Conservation (phyloP, 2,113 vertebrate genomes). For the Hippolais icterina region DNA sequence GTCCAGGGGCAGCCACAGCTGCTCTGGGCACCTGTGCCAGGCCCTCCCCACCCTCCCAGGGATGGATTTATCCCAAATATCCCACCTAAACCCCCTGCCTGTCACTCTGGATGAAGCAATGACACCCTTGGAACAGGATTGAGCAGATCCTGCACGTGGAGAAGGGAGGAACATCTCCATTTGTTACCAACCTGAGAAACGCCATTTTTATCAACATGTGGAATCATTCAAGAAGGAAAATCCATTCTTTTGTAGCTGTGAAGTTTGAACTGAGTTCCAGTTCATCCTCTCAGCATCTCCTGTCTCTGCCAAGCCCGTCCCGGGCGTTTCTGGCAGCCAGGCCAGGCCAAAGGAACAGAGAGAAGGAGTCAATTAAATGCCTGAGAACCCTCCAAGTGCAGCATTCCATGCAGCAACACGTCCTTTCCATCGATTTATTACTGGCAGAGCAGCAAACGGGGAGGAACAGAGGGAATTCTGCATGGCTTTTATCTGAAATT, state of each 20-base stretch:
- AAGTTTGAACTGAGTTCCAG: neutral
- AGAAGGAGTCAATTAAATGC: neutral
- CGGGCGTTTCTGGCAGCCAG: neutral
- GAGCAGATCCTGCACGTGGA: rapidly evolving
- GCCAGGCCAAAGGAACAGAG: neutral
- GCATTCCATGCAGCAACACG: neutral
- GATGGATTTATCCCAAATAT: neutral
- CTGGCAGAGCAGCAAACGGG: neutral
- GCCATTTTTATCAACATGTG: neutral
- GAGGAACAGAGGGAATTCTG: neutral
- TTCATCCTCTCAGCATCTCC: neutral
- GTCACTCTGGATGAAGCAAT: neutral
- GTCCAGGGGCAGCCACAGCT: neutral
- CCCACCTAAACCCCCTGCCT: neutral
- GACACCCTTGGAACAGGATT: rapidly evolving
- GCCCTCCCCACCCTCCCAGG: neutral
- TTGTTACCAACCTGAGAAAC: neutral
- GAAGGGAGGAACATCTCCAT: neutral
- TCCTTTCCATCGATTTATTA: neutral
- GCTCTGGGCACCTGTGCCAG: neutral
- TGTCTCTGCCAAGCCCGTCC: neutral
- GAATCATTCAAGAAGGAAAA: neutral
- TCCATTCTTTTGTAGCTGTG: neutral
- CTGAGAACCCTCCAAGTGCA: neutral
- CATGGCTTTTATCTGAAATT: neutral